Percentiles rank a stretch among this genome's conserved stretches.
Conservation (phyloP, 2,113 vertebrate species). For the Prionailurus bengalensis region DNA sequence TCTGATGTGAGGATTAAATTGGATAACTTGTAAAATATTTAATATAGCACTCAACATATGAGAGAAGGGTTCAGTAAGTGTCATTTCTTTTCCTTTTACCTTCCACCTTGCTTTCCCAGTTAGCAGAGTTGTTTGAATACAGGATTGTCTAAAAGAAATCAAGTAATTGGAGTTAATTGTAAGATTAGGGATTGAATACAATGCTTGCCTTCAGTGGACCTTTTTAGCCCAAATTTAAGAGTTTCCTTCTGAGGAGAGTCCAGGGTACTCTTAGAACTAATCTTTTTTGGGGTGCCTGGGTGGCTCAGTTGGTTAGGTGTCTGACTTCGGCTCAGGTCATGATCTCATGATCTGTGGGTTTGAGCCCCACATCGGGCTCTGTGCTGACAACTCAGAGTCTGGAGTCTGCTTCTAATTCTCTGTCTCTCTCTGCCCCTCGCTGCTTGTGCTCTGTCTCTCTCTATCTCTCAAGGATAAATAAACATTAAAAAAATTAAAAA, state of each 20-base stretch:
- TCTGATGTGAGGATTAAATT: conserved; percentile 29
- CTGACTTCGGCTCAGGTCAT: too few relatives aligned
- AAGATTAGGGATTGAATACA: conserved; percentile 27
- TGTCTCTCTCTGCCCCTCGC: too few relatives aligned
- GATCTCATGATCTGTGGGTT: too few relatives aligned
- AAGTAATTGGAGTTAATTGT: background rate
- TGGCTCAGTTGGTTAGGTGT: too few relatives aligned
- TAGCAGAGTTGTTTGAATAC: background rate
- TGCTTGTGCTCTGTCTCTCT: too few relatives aligned
- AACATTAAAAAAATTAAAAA: too few relatives aligned
- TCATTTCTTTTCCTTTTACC: background rate
- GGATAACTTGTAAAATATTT: conserved; percentile 35
- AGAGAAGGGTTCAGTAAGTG: background rate
- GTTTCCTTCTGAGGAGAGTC: conserved; percentile 24
- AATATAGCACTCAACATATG: background rate
- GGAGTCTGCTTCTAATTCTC: too few relatives aligned
- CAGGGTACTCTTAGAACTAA: background rate
- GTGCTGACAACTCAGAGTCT: too few relatives aligned
- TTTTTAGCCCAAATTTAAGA: background rate
- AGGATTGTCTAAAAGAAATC: background rate
- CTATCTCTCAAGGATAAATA: background rate
- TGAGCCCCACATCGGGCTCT: too few relatives aligned
- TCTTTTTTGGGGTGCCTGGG: background rate
- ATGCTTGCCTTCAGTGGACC: background rate
- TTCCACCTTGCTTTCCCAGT: background rate